Base-by-base conservation (phyloP, 2,113 vertebrate species). In the Turnix velox region DNA sequence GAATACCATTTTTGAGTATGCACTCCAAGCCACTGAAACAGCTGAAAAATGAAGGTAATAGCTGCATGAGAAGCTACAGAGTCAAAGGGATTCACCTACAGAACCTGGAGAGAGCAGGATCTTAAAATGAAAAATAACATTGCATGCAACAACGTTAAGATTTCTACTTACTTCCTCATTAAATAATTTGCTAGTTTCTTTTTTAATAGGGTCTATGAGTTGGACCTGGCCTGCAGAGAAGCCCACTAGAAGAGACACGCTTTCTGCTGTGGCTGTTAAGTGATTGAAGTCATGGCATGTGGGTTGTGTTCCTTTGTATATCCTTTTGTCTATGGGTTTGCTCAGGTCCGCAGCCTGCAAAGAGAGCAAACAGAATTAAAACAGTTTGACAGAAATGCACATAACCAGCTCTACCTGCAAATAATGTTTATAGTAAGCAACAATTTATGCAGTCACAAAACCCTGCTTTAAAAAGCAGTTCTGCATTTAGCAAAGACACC, bases 111-210 rank as follows among this genome's bases (percentile, higher is more conserved):
- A 75, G 55, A 20, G 61, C 7, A 48, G 22, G 22, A 51, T 48
- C 22, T 82, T 58, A 69, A 7, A 40, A 82, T 58, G 72, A 91
- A n/a, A 82, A 48, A 72, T 18, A 93, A 93, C 11, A 76, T 39
- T 24, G 51, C 93, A 96, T 95, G 96, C 86, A 95, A 93, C 42
- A 86, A 54, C 5, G 58, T 91, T 73, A 96, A 93, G 69, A 88
- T 58, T 93, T 93, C 84, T 97, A 98, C 99, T 98, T 97, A 99
- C 99, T 98, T 99, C 99, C 97, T 99, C 99, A 94, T 99, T 99
- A 98, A 99, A 99, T 96, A 99, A 98, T 97, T 99, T 99, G 98
- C 99, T 99, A 96, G 99, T 99, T 98, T 99, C 99, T 98, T 99
- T 99, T 98, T 99, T 99, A 97, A 99, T 99, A 61, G 99, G 99